Evolutionary conservation across 1,140 invertebrate species (phyloP).

Genomic region (Dreissena polymorpha): DNA sequence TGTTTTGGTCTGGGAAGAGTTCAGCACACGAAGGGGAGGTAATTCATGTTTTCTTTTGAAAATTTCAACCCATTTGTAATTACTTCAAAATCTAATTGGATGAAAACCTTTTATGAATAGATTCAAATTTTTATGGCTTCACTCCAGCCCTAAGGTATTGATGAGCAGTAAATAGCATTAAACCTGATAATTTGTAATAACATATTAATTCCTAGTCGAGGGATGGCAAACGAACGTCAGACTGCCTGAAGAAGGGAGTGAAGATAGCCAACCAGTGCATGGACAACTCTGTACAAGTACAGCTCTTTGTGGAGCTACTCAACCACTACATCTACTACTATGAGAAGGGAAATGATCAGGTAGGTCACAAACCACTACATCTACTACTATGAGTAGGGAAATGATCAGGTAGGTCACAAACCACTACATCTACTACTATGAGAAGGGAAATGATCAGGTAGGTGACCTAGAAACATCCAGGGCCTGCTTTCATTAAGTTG

Average conservation of each 20-base stretch:
- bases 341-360: slow-evolving; percentile 93
- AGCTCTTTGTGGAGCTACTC: slow-evolving; percentile 96
- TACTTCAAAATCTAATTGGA: too few species aligned
- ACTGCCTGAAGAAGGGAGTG: slow-evolving; percentile 97
- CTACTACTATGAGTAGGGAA: too few species aligned
- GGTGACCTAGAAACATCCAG: too few species aligned
- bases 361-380: slow-evolving; percentile 77
- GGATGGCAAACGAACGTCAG: slow-evolving; percentile 94
- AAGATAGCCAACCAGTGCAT: slow-evolving; percentile 98
- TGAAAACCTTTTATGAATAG: too few species aligned
- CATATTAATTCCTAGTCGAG: slow-evolving; percentile 84
- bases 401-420: slow-evolving; percentile 80
- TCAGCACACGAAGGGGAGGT: slow-evolving; percentile 85
- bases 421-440: slow-evolving; percentile 96
- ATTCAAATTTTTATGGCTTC: too few species aligned
- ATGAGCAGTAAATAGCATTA: too few species aligned
- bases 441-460: slow-evolving; percentile 93
- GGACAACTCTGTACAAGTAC: slow-evolving; percentile 97
- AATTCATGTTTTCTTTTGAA: too few species aligned
- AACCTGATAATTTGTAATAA: too few species aligned
- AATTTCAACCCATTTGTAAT: too few species aligned
- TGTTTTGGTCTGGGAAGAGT: slow-evolving; percentile 97
- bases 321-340: slow-evolving; percentile 97
- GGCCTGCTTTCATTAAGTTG: too few species aligned
- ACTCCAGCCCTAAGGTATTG: too few species aligned